These are phyloP conservation scores for Taphrorychus bicolor DNA, from an alignment of 2,888 invertebrate genomes.

Conservation along the genomic window DNA sequence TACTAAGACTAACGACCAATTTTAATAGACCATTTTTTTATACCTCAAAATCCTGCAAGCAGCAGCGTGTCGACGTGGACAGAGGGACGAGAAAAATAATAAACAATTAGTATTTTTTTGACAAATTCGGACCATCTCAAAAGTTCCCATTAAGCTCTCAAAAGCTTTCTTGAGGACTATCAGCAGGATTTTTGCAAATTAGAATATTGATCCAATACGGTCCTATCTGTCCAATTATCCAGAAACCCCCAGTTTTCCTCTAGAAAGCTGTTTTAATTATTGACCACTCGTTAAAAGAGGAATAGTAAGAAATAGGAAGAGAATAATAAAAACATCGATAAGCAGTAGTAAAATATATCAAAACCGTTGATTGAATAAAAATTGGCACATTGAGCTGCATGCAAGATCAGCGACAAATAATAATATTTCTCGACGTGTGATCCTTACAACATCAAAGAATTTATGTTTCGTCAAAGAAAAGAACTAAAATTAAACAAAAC, in stretches of 20 bases:
- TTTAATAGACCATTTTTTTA: conserved; percentile 56
- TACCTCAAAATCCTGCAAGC: conserved; percentile 88
- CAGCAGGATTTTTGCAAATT: neutral
- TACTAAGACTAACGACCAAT: conserved; percentile 58
- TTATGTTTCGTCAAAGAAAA: too few relatives aligned
- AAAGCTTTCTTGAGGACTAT: conserved; percentile 43
- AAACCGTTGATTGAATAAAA: conserved; percentile 10
- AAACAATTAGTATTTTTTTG: conserved; percentile 67
- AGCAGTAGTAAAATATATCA: conserved; percentile 34
- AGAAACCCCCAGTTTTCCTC: conserved; percentile 13
- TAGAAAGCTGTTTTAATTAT: conserved; percentile 23
- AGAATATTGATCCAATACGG: too few relatives aligned
- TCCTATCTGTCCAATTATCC: neutral
- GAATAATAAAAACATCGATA: conserved; percentile 37
- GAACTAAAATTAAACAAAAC: neutral
- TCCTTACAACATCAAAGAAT: conserved; percentile 7
- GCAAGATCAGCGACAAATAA: conserved; percentile 20
- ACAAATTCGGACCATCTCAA: conserved; percentile 88
- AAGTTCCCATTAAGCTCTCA: conserved; percentile 74
- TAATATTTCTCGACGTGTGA: neutral
- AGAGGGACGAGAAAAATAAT: conserved; percentile 63
- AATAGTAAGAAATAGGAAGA: conserved; percentile 18
- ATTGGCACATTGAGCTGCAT: conserved; percentile 41
- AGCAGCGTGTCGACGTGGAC: conserved; percentile 70
- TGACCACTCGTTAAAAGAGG: conserved; percentile 38